These are phyloP conservation scores for Ceramica pisi DNA, from an alignment of 2,888 invertebrate species.

Conservation along the genomic window DNA sequence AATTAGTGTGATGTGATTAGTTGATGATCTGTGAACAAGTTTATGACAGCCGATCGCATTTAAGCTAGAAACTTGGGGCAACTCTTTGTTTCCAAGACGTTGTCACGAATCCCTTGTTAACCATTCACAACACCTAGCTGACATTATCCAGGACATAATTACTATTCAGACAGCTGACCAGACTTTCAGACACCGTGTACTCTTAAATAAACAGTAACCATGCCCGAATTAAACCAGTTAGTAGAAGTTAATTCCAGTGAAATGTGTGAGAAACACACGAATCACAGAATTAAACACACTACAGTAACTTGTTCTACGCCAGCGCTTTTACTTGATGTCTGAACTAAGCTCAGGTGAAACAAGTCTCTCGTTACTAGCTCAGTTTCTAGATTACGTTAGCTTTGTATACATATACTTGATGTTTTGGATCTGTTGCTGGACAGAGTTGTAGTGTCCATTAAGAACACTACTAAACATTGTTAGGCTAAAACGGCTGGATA, in stretches of 20 bases:
- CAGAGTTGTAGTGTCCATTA: conserved; percentile 8
- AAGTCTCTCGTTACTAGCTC: conserved; percentile 50
- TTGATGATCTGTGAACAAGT: no score
- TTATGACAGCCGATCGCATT: no score
- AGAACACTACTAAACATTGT: not conserved
- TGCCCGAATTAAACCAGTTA: conserved; percentile 29
- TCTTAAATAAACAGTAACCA: conserved; percentile 16
- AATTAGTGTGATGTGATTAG: no score
- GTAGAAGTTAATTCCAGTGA: conserved; percentile 20
- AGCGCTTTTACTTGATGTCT: conserved; percentile 52
- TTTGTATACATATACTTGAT: conserved; percentile 35
- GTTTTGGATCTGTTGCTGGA: conserved; percentile 49
- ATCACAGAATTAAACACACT: conserved; percentile 59
- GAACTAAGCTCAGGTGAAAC: conserved; percentile 57
- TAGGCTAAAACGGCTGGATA: no score
- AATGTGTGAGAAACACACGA: conserved; percentile 51
- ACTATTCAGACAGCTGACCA: not conserved
- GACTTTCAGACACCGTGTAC: conserved; percentile 6
- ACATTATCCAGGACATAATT: not conserved
- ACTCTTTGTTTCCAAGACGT: no score
- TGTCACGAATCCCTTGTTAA: not conserved
- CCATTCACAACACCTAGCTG: not conserved
- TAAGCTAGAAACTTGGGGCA: no score
- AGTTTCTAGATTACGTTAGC: conserved; percentile 59
- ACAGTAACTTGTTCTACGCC: conserved; percentile 43